A percentile compares a stretch with the other conserved stretches of the same genome.
Conservation (phyloP, 2,797 vertebrate species). For the Eidolon dupreanum region DNA sequence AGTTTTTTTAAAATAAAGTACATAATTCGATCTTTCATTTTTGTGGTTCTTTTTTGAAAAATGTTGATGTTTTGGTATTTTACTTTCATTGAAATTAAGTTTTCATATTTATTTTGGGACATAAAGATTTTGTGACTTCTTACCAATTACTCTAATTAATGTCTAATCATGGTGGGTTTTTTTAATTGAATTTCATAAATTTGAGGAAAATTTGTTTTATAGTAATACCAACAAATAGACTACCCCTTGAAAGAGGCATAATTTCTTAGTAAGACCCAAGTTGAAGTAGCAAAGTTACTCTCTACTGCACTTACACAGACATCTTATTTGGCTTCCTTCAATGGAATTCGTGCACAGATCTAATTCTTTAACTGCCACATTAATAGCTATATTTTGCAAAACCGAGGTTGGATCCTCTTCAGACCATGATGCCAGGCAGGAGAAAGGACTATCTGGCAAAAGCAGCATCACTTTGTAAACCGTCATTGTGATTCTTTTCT, state of each 20-base stretch:
- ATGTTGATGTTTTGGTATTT: not conserved
- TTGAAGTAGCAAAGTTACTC: constrained; percentile 15
- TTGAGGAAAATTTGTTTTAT: constrained; percentile 5
- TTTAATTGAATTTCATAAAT: not conserved
- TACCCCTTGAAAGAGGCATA: not conserved
- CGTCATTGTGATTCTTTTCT: not conserved
- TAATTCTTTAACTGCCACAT: not conserved
- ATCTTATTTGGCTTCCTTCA: constrained; percentile 26
- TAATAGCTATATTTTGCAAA: not conserved
- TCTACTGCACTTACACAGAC: not conserved
- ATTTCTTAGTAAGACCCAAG: not conserved
- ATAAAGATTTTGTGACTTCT: constrained; percentile 6
- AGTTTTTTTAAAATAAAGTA: not conserved
- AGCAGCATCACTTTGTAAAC: not conserved
- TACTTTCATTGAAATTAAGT: not conserved
- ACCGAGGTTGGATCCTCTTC: not conserved
- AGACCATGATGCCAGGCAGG: not conserved
- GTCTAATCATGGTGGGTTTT: not conserved
- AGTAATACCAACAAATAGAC: constrained; percentile 10
- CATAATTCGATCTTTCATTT: not conserved
- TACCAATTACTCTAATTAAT: not conserved
- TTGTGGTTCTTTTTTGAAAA: not conserved
- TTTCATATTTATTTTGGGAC: constrained; percentile 41
- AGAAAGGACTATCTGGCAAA: not conserved
- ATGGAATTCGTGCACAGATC: not conserved